These are phyloP conservation scores for Salmo trutta DNA, from an alignment of 2,797 vertebrate genomes.

Conservation along the genomic window DNA sequence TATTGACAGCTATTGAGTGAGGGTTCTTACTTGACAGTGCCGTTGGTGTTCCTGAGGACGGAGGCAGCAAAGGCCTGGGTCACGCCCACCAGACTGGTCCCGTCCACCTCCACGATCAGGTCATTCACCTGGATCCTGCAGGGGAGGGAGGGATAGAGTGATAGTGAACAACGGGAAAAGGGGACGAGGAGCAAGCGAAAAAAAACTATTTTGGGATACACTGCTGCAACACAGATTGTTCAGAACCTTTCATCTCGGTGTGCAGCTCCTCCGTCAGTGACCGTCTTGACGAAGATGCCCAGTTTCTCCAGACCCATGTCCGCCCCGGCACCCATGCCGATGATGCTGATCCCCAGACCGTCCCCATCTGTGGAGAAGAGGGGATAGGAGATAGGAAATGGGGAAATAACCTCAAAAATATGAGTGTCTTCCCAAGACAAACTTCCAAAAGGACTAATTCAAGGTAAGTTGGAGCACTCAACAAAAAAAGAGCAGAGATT, in stretches of 20 bases:
- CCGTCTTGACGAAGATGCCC: conserved; percentile 97
- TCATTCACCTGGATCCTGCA: conserved; percentile 94
- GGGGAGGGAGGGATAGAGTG: background rate
- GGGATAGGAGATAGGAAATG: conserved; percentile 2
- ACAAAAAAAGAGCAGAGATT: no score
- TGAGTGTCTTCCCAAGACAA: no score
- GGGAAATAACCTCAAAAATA: background rate
- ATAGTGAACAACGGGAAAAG: background rate
- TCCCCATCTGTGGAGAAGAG: conserved; percentile 78
- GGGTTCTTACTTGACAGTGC: conserved; percentile 84
- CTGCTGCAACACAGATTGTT: background rate
- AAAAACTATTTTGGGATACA: background rate
- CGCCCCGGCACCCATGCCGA: conserved; percentile 95
- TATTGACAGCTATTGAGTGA: background rate
- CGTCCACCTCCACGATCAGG: conserved; percentile 93
- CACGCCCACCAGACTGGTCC: conserved; percentile 93
- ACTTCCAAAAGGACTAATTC: no score
- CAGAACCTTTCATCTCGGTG: conserved; percentile 89
- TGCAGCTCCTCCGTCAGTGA: conserved; percentile 92
- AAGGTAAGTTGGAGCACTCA: no score
- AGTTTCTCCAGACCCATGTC: conserved; percentile 98
- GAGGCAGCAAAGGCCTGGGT: conserved; percentile 95
- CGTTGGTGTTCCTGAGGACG: conserved; percentile 92
- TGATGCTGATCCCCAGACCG: conserved; percentile 96
- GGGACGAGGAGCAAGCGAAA: background rate